Base-by-base conservation (phyloP, 2,797 vertebrate genomes). In the Sebastes diploproa region DNA sequence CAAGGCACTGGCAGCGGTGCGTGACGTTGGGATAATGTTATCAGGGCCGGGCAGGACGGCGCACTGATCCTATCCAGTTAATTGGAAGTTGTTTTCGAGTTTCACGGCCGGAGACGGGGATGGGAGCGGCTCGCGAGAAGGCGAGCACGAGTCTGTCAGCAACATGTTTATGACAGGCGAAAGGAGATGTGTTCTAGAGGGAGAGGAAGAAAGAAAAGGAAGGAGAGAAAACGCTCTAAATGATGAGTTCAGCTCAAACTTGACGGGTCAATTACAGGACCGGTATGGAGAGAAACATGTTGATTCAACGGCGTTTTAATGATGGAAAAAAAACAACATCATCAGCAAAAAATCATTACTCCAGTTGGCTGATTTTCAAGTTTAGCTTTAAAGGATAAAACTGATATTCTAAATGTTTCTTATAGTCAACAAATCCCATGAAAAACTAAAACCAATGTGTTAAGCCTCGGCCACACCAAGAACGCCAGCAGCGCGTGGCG, bases 51-150 rank as follows among this genome's bases (percentile, higher is more conserved):
- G 81, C 91, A 88, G 90, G 77, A 89, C 27, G n/a, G n/a, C 63
- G 36, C 32, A 23, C 86, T 84, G 86, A 89, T 89, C 74, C 89
- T 82, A 86, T 86, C 83, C 86, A 55, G 30, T 88, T 92, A 90
- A 92, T 90, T 87, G 86, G 81, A 80, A 85, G 85, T 90, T 91
- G 88, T 91, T 93, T 90, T 85, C 18, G 20, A 81, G 77, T 86
- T 86, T 85, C 27, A 22, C 56, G 36, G 66, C 70, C 58, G 3
- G 84, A 88, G 80, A 88, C 36, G 76, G 30, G 68, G 58, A 71
- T 14, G 82, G 63, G 77, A 82, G 82, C 7, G 25, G 70, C 83
- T 38, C 60, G 10, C 56, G 12, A 69, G 25, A 56, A n/a, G 67
- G 46, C 36, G 7, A 77, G 12, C 77, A 34, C 0, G 60, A 67